Conservation (phyloP, 2,888 invertebrate species). For the Trisateles emortualis region DNA sequence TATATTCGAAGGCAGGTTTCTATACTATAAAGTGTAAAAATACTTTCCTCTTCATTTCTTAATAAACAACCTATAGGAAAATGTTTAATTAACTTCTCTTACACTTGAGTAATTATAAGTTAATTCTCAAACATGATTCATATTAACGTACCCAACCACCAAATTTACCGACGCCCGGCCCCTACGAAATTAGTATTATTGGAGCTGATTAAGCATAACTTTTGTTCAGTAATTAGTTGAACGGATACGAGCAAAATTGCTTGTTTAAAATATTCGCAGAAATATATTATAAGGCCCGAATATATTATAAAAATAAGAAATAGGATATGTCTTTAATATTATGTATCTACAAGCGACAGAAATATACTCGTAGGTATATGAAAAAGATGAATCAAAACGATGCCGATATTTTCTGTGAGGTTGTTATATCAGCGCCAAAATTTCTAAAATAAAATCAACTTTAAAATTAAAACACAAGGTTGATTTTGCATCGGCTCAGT, state of each 20-base stretch:
- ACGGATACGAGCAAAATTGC: conserved; percentile 22
- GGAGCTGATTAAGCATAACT: conserved; percentile 58
- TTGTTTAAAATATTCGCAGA: conserved; percentile 16
- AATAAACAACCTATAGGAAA: conserved; percentile 38
- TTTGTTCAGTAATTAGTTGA: conserved; percentile 49
- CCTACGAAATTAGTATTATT: conserved; percentile 59
- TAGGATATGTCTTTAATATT: too few relatives aligned
- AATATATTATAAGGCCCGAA: conserved; percentile 7
- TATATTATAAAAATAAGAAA: too few relatives aligned
- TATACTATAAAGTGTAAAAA: not conserved
- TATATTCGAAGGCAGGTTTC: too few relatives aligned
- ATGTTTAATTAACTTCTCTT: conserved; percentile 54
- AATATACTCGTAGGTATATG: too few relatives aligned
- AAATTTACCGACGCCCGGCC: conserved; percentile 42
- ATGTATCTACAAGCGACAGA: too few relatives aligned
- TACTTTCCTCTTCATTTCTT: conserved; percentile 9
- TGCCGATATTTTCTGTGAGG: too few relatives aligned
- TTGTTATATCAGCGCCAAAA: too few relatives aligned
- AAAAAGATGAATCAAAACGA: too few relatives aligned
- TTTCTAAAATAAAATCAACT: too few relatives aligned
- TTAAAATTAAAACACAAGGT: not conserved
- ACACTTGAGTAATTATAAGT: conserved; percentile 62
- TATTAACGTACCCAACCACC: conserved; percentile 46
- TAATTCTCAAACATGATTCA: conserved; percentile 62
- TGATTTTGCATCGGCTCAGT: too few relatives aligned